phyloP scores from a whole-genome alignment of 1,140 invertebrate genomes.

The Drosophila takahashii region DNA sequence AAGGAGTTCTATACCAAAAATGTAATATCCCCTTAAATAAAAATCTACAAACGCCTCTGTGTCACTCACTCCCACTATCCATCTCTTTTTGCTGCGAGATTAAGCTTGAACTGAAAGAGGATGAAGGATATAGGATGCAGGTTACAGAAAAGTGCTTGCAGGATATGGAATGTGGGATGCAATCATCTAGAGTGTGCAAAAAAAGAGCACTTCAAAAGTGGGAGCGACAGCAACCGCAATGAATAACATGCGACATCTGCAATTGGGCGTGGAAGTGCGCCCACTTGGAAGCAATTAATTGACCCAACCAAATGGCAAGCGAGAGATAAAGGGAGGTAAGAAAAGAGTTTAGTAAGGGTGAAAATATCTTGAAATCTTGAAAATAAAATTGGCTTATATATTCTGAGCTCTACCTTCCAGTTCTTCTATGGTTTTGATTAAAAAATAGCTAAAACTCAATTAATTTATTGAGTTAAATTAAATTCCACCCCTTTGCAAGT shows the following conservation, averaged over 20 bases:
- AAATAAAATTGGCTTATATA: too few relatives aligned
- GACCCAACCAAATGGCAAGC: constrained; percentile 8
- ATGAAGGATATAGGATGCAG: constrained; percentile 9
- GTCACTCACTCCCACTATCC: neutral
- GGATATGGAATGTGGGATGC: constrained; percentile 34
- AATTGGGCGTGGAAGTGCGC: constrained; percentile 28
- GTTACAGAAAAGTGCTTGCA: neutral
- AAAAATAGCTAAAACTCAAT: too few relatives aligned
- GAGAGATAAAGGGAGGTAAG: neutral
- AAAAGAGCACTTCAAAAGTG: constrained; percentile 13
- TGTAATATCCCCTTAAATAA: neutral
- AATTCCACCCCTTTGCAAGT: neutral
- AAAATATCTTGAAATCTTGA: too few relatives aligned
- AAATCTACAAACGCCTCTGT: neutral
- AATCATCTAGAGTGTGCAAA: constrained; percentile 71
- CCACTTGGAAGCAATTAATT: constrained; percentile 54
- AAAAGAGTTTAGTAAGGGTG: too few relatives aligned
- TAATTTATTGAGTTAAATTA: too few relatives aligned
- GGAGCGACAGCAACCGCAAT: constrained; percentile 34
- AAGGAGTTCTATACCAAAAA: too few relatives aligned
- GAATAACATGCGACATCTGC: constrained; percentile 37
- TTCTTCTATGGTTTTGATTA: too few relatives aligned
- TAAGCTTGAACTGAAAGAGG: constrained; percentile 24
- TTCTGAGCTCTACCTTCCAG: too few relatives aligned
- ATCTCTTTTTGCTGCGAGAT: constrained; percentile 48